Evolutionary conservation across 2,888 invertebrate genomes (phyloP), one percentile per base, ranked within the genome.

Genomic region (Melanotus villosus): DNA sequence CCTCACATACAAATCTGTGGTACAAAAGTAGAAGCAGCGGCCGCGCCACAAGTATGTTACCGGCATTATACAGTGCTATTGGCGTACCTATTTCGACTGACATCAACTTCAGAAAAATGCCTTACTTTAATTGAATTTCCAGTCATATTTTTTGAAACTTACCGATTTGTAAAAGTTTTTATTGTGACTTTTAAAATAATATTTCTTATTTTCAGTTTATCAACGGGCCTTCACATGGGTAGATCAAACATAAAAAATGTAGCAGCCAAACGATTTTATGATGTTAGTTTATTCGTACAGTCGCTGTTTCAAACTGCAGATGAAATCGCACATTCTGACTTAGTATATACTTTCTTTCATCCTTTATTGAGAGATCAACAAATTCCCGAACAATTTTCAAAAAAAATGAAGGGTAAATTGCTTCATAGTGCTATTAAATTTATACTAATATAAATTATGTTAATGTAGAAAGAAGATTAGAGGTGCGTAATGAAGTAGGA

Each of bases 331-430:
- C 98, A 99, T 86, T 95, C 93, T 5, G 97, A 98, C 84, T 88
- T 99, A 62, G 97, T 99, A 0, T 99, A 99, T 84, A 99, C 99
- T 0, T 99, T 99, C 88, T 99, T 99, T 87, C 99, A 99, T 86
- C 97, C 98, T 1, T 85, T 99, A 72, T 86, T 98, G 71, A 87
- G 98, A 73, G 99, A 99, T 85, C 97, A 98, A 85, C 95, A 97
- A 83, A 95, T 95, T 80, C 92, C 93, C 9, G 93, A 93, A 77
- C 91, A 95, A 70, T 91, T 92, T 84, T 88, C 92, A 76, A 89
- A 89, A 71, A 94, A 93, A 88, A 89, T 91, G 34, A 91, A 90
- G 90, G 94, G 94, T 94, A 56, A n/a, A 52, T 1, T 21, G 45
- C 3, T 14, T 19, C 10, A 47, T n/a, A 23, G 1, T 19, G 6